Conservation (phyloP, 2,113 vertebrate genomes). For the Struthidea cinerea region DNA sequence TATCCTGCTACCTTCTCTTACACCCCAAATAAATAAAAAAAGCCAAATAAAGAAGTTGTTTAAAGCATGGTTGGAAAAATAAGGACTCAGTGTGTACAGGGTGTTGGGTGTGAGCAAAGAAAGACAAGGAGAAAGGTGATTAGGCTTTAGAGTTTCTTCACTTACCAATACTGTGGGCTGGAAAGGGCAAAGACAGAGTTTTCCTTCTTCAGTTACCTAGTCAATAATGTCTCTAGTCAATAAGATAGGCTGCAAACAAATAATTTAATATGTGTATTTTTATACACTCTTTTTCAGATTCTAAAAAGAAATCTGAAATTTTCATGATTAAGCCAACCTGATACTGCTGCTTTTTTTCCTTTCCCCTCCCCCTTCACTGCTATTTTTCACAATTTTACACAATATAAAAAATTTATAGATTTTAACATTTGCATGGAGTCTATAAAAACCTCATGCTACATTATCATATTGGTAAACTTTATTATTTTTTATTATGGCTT, state of each 20-base stretch:
- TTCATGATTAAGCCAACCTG: background rate
- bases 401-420: slow-evolving; percentile 48
- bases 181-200: background rate
- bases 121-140: background rate
- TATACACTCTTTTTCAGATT: background rate
- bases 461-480: slow-evolving; percentile 37
- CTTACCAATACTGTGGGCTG: background rate
- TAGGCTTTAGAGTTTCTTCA: background rate
- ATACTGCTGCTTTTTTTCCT: background rate
- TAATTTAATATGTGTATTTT: background rate
- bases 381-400: slow-evolving; percentile 14
- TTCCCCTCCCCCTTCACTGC: background rate
- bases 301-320: background rate
- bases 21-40: background rate
- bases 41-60: background rate
- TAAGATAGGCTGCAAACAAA: background rate
- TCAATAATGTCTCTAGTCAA: background rate
- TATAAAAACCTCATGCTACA: slow-evolving; percentile 34
- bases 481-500: slow-evolving; percentile 41
- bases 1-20: background rate
- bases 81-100: background rate
- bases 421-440: slow-evolving; percentile 36
- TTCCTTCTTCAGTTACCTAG: background rate
- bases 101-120: background rate
- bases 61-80: background rate